Evolutionary conservation across 2,797 vertebrate species (phyloP).

Genomic region (Mareca penelope): DNA sequence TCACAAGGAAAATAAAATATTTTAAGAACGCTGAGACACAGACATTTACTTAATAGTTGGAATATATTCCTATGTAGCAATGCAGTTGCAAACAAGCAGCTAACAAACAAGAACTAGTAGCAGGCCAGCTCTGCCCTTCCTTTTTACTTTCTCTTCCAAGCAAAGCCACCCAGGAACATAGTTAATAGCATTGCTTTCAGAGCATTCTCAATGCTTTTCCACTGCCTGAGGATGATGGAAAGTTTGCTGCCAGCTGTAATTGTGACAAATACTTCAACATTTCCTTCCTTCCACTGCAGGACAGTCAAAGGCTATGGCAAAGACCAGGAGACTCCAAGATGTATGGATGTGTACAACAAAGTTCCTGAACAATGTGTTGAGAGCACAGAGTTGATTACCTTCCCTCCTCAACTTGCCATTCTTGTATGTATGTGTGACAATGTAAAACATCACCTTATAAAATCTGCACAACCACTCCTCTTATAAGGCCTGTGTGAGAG

Average conservation of each 20-base stretch:
- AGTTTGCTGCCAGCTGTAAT: neutral
- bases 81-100: neutral
- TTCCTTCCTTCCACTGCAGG: neutral
- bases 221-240: neutral
- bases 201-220: neutral
- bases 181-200: neutral
- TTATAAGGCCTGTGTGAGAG: neutral
- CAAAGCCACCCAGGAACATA: neutral
- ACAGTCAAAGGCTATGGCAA: neutral
- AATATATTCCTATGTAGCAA: neutral
- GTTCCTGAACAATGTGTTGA: neutral
- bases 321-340: neutral
- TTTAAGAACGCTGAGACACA: neutral
- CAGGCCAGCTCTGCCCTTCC: neutral
- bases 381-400: neutral
- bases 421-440: neutral
- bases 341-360: neutral
- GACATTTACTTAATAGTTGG: neutral
- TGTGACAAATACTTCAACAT: neutral
- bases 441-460: neutral
- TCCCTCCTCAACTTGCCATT: neutral
- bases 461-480: neutral
- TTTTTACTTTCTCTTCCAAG: neutral
- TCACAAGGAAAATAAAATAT: neutral
- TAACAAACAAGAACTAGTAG: neutral